Evolutionary conservation across 2,888 invertebrate genomes (phyloP).

Genomic region (Acheta domesticus): DNA sequence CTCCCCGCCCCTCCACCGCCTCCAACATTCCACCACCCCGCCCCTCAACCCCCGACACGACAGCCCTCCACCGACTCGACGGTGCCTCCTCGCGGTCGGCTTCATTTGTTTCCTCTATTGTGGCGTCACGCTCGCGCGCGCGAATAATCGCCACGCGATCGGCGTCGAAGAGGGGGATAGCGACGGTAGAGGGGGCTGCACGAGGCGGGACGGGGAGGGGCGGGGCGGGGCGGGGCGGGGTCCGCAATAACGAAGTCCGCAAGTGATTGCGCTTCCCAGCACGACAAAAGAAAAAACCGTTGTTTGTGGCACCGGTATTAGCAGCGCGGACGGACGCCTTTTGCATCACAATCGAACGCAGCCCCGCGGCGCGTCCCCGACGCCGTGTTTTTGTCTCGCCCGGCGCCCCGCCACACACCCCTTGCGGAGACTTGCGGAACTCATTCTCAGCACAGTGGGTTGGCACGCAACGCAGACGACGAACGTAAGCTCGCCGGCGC

Average conservation of each 20-base stretch:
- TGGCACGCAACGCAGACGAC: too few relatives aligned
- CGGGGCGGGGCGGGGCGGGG: neutral
- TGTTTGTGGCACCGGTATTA: constrained; percentile 18
- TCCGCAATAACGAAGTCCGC: constrained; percentile 18
- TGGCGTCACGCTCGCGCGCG: neutral
- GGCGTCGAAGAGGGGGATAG: neutral
- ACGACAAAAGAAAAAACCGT: neutral
- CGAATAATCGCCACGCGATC: constrained; percentile 9
- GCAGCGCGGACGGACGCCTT: neutral
- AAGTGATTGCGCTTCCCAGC: neutral
- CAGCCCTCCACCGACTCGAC: too few relatives aligned
- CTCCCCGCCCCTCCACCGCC: too few relatives aligned
- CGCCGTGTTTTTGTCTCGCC: neutral
- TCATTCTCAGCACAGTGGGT: too few relatives aligned
- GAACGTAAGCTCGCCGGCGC: too few relatives aligned
- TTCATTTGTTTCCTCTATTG: neutral
- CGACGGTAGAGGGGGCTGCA: neutral
- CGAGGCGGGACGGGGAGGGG: neutral
- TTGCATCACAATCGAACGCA: neutral
- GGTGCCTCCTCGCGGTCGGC: neutral
- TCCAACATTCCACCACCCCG: too few relatives aligned
- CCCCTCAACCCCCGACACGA: too few relatives aligned
- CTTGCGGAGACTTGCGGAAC: too few relatives aligned
- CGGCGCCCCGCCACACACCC: neutral
- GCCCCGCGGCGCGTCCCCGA: neutral